Conservation (phyloP, 2,888 invertebrate species). For the Isoperla grammatica region DNA sequence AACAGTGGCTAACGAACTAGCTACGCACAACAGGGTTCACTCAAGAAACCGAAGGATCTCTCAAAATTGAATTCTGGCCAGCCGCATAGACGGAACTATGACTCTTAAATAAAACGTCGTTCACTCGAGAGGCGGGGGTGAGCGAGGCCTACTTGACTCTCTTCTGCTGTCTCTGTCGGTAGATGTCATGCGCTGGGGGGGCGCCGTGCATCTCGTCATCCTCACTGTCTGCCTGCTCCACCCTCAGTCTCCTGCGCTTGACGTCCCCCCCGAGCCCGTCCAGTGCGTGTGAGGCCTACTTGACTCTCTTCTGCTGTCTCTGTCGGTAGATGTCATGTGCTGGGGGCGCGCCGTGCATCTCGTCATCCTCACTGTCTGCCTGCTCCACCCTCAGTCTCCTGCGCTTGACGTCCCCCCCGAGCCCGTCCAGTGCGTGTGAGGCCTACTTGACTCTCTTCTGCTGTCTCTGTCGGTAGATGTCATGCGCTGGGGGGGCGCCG, state of each 20-base stretch:
- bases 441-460: slow-evolving; percentile 65
- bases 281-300: slow-evolving; percentile 44
- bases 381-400: no score
- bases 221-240: slow-evolving; percentile 66
- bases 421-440: no score
- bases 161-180: slow-evolving; percentile 88
- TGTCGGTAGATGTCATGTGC: slow-evolving; percentile 88
- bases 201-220: slow-evolving; percentile 66
- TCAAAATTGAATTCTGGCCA: no score
- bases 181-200: slow-evolving; percentile 89
- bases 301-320: slow-evolving; percentile 79
- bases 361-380: slow-evolving; percentile 84
- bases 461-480: slow-evolving; percentile 88
- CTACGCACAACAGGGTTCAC: no score
- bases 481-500: slow-evolving; percentile 78
- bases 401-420: no score
- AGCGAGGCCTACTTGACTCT: slow-evolving; percentile 49
- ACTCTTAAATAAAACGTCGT: no score
- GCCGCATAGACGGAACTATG: no score
- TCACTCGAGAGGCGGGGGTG: slow-evolving; percentile 55
- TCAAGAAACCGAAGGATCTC: no score
- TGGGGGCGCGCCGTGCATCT: slow-evolving; percentile 67
- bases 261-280: no score
- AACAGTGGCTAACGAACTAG: no score
- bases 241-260: no score